A percentile compares a stretch with the other conserved stretches of the same genome.
Evolutionary conservation across 2,888 invertebrate genomes (phyloP).

Genomic region (Sympetrum striolatum): DNA sequence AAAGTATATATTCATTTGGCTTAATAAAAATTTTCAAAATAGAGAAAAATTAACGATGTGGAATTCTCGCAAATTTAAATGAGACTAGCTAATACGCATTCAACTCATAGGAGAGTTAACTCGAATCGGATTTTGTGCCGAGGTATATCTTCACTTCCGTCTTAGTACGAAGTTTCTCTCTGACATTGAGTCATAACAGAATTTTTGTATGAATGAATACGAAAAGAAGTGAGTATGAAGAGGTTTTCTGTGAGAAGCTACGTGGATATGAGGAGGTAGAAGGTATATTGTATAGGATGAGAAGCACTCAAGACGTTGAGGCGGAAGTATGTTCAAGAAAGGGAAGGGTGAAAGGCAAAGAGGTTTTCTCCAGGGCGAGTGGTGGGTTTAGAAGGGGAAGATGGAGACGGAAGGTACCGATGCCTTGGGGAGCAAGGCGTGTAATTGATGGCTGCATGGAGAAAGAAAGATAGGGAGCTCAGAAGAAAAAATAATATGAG

Average conservation of each 20-base stretch:
- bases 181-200: too few relatives aligned
- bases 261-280: not conserved
- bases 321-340: not conserved
- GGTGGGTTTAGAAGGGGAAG: not conserved
- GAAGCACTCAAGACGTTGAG: not conserved
- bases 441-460: conserved; percentile 22
- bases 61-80: too few relatives aligned
- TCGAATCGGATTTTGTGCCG: too few relatives aligned
- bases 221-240: not conserved
- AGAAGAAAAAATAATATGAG: not conserved
- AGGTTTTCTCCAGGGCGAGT: not conserved
- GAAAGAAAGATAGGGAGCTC: conserved; percentile 13
- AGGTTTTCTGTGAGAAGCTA: not conserved
- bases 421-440: not conserved
- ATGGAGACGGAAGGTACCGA: conserved; percentile 17
- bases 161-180: too few relatives aligned
- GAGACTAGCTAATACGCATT: too few relatives aligned
- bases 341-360: not conserved
- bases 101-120: too few relatives aligned
- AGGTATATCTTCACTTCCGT: too few relatives aligned
- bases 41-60: too few relatives aligned
- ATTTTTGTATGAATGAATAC: not conserved
- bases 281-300: not conserved
- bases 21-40: too few relatives aligned
- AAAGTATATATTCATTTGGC: too few relatives aligned